These are phyloP conservation scores for Ammodramus savannarum DNA, from an alignment of 2,113 vertebrate genomes.

Conservation along the genomic window DNA sequence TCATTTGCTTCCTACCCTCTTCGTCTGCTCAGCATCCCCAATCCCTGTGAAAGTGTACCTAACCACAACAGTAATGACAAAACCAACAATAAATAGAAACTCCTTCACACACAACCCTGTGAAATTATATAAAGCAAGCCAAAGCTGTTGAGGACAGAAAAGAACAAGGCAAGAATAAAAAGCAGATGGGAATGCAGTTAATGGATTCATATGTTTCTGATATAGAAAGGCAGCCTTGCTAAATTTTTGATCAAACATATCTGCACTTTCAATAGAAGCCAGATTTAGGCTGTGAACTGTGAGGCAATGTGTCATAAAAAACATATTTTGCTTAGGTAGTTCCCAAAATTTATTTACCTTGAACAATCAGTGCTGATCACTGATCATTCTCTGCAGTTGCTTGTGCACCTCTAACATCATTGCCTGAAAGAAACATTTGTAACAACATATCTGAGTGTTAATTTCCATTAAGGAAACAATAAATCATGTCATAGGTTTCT, in stretches of 20 bases:
- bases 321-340: neutral
- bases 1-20: neutral
- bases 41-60: neutral
- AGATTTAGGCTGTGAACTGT: neutral
- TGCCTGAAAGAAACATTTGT: neutral
- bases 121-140: neutral
- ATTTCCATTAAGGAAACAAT: neutral
- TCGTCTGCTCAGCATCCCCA: neutral
- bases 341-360: neutral
- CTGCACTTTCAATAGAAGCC: neutral
- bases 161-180: neutral
- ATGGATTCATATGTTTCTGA: neutral
- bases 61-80: neutral
- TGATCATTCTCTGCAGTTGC: neutral
- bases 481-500: neutral
- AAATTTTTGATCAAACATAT: neutral
- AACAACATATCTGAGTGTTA: neutral
- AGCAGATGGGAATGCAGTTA: neutral
- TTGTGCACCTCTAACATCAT: neutral
- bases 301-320: neutral
- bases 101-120: neutral
- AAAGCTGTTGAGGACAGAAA: neutral
- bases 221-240: neutral
- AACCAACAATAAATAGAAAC: neutral
- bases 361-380: neutral